A percentile compares a stretch with the other conserved stretches of the same genome.
Conservation (phyloP, 2,797 vertebrate species). For the Vultur gryphus region DNA sequence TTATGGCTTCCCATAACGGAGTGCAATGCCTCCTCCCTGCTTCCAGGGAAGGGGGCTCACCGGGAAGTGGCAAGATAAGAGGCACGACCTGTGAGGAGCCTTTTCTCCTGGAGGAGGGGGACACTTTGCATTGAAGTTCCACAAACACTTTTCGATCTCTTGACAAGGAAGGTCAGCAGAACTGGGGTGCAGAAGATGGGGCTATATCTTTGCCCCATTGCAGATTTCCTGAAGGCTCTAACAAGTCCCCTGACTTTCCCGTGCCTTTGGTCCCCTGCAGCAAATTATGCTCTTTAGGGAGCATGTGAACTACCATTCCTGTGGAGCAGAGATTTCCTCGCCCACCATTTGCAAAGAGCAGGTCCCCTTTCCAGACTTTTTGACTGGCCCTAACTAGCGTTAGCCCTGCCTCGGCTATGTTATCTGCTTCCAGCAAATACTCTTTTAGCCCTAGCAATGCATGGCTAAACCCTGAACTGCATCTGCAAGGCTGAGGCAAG, state of each 20-base stretch:
- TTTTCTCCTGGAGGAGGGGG: background rate
- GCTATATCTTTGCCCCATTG: background rate
- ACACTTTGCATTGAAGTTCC: background rate
- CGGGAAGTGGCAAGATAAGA: background rate
- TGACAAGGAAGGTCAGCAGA: background rate
- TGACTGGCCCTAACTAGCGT: background rate
- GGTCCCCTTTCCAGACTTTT: background rate
- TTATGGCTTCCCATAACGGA: background rate
- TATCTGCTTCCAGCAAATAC: background rate
- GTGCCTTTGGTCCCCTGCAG: background rate
- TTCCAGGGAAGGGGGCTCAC: background rate
- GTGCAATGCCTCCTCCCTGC: background rate
- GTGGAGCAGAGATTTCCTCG: background rate
- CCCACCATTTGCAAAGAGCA: background rate
- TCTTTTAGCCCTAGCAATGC: background rate
- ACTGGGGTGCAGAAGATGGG: too few species aligned
- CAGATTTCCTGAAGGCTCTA: background rate
- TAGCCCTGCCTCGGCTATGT: background rate
- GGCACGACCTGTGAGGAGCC: background rate
- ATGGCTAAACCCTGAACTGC: background rate
- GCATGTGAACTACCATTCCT: fast-evolving
- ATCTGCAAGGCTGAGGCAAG: background rate
- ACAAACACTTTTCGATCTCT: fast-evolving
- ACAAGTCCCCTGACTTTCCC: background rate
- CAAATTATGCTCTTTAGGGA: background rate